Evolutionary conservation across 2,888 invertebrate genomes (phyloP).

Genomic region (Antheraea assamensis): DNA sequence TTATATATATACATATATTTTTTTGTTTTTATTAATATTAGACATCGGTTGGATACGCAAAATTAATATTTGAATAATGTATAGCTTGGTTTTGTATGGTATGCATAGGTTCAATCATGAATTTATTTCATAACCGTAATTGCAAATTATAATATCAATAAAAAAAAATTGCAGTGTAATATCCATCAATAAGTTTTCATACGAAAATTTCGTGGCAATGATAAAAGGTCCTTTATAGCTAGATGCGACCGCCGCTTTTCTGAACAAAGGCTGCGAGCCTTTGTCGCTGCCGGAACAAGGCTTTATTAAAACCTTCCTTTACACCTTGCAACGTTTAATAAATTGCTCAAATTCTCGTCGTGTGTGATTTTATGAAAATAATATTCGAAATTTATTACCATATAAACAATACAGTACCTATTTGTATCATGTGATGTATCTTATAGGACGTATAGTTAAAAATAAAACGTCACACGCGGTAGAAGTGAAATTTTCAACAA

Average conservation of each 20-base stretch:
- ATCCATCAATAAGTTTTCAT: conserved; percentile 34
- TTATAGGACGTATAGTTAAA: too few species aligned
- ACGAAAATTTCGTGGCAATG: conserved; percentile 43
- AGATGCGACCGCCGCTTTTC: conserved; percentile 42
- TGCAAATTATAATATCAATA: conserved; percentile 22
- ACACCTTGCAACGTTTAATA: conserved; percentile 53
- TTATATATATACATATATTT: too few species aligned
- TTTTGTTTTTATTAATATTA: too few species aligned
- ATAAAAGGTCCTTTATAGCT: conserved; percentile 47
- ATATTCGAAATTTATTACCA: background rate
- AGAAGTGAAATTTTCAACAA: too few species aligned
- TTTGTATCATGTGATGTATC: too few species aligned
- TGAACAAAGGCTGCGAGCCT: conserved; percentile 54
- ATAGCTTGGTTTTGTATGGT: background rate
- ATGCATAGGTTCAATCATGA: background rate
- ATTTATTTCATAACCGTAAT: background rate
- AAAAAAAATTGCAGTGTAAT: conserved; percentile 28
- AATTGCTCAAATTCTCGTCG: conserved; percentile 44
- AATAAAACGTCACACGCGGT: too few species aligned
- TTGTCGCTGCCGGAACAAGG: conserved; percentile 55
- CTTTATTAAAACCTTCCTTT: conserved; percentile 62
- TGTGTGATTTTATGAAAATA: conserved; percentile 32
- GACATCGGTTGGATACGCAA: too few species aligned
- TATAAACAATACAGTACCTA: background rate
- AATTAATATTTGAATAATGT: background rate